Conservation (phyloP, 2,888 invertebrate species). For the Chrysina gloriosa region DNA sequence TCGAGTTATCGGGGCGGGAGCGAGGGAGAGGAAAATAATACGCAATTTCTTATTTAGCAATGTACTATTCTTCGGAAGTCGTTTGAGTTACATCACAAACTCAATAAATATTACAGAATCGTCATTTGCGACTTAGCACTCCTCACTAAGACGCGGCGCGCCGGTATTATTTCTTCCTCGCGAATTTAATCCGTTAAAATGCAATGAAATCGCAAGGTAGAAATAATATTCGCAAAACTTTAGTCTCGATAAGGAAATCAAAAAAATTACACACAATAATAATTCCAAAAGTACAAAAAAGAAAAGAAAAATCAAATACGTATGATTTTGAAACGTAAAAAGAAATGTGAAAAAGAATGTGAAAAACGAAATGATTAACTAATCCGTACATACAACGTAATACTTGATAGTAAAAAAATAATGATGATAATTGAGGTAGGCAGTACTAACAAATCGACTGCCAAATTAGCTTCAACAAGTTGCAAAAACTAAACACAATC, state of each 20-base stretch:
- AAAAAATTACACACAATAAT: neutral
- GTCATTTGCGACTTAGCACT: neutral
- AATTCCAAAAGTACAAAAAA: neutral
- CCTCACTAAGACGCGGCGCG: no score
- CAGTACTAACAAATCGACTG: no score
- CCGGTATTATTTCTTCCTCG: neutral
- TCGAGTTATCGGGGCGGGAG: neutral
- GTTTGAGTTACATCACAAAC: neutral
- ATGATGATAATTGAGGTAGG: no score
- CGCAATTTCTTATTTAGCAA: constrained; percentile 1
- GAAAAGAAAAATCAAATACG: neutral
- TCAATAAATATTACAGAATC: constrained; percentile 1
- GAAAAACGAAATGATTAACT: no score
- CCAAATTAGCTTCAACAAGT: no score
- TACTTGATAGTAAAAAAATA: no score
- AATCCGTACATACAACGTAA: no score
- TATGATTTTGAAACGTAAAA: neutral
- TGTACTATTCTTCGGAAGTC: neutral
- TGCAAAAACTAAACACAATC: no score
- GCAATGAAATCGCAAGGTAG: neutral
- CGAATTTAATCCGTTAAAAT: no score
- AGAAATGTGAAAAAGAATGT: no score
- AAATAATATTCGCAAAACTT: neutral
- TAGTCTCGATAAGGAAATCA: neutral
- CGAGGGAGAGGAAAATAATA: neutral